Evolutionary conservation across 2,888 invertebrate genomes (phyloP).

Genomic region (Mythimna ferrago): DNA sequence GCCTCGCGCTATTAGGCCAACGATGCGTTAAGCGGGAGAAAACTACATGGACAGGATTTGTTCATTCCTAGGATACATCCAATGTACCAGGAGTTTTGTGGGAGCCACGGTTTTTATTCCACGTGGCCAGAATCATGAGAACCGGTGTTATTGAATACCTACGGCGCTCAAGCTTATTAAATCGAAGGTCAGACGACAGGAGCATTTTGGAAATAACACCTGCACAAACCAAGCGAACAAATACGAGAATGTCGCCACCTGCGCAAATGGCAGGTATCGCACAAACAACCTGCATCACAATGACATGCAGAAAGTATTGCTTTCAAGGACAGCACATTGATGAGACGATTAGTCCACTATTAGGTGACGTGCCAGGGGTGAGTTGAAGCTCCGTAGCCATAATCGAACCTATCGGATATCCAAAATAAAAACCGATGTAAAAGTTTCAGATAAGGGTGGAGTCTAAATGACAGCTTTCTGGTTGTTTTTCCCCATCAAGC

Average conservation of each 20-base stretch:
- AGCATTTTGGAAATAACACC: slow-evolving; percentile 7
- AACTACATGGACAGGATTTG: too few species aligned
- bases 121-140: background rate
- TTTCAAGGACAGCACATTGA: background rate
- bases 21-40: too few species aligned
- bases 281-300: slow-evolving; percentile 1
- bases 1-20: too few species aligned
- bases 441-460: too few species aligned
- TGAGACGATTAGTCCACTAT: too few species aligned
- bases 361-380: too few species aligned
- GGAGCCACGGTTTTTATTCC: background rate
- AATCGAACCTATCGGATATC: too few species aligned
- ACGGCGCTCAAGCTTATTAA: background rate
- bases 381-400: too few species aligned
- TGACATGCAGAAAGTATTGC: slow-evolving; percentile 20
- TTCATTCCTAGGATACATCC: too few species aligned
- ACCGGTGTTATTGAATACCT: background rate
- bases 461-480: too few species aligned
- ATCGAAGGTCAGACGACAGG: background rate
- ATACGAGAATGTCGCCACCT: slow-evolving; percentile 10
- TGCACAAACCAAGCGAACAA: slow-evolving; percentile 15
- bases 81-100: background rate
- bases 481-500: too few species aligned
- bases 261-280: slow-evolving; percentile 24
- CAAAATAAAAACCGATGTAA: too few species aligned